phyloP scores from a whole-genome alignment of 2,797 vertebrate species.

The Poeciliopsis infans region DNA sequence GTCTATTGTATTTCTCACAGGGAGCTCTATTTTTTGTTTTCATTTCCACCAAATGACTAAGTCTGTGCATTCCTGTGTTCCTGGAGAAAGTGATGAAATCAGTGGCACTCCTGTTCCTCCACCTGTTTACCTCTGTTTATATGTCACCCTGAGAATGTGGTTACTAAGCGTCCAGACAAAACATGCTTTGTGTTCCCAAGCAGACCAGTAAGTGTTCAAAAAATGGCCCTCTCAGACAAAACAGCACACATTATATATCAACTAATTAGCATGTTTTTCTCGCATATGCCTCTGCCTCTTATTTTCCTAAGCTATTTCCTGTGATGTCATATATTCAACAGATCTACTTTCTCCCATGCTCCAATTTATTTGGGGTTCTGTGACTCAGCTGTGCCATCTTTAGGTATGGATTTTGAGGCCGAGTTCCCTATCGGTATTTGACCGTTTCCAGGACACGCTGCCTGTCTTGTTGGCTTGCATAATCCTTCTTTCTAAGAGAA shows the following conservation, averaged over 20 bases:
- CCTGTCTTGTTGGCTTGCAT: slow-evolving; percentile 23
- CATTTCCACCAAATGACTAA: slow-evolving; percentile 21
- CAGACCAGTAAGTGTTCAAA: slow-evolving; percentile 4
- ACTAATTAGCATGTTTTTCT: slow-evolving; percentile 19
- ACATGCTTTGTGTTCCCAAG: slow-evolving; percentile 19
- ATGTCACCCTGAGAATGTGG: slow-evolving; percentile 19
- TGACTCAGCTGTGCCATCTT: neutral
- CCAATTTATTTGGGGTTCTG: neutral
- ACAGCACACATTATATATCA: neutral
- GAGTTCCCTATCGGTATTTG: neutral
- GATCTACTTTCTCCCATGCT: slow-evolving; percentile 43
- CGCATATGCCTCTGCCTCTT: neutral
- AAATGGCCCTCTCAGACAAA: slow-evolving; percentile 3
- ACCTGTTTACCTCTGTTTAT: slow-evolving; percentile 59
- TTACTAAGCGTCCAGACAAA: slow-evolving; percentile 25
- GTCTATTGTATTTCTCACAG: neutral
- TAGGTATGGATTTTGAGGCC: slow-evolving; percentile 4
- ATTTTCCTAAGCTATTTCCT: slow-evolving; percentile 28
- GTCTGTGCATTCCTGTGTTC: slow-evolving; percentile 16
- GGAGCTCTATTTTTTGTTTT: neutral
- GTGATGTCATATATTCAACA: slow-evolving; percentile 11
- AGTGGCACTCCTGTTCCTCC: slow-evolving; percentile 15
- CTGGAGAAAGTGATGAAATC: slow-evolving; percentile 29
- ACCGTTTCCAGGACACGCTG: neutral
- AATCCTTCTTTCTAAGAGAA: slow-evolving; percentile 9